Evolutionary conservation across 2,888 invertebrate species (phyloP), one percentile per base, ranked within the genome.

Genomic region (Endomychus coccineus): DNA sequence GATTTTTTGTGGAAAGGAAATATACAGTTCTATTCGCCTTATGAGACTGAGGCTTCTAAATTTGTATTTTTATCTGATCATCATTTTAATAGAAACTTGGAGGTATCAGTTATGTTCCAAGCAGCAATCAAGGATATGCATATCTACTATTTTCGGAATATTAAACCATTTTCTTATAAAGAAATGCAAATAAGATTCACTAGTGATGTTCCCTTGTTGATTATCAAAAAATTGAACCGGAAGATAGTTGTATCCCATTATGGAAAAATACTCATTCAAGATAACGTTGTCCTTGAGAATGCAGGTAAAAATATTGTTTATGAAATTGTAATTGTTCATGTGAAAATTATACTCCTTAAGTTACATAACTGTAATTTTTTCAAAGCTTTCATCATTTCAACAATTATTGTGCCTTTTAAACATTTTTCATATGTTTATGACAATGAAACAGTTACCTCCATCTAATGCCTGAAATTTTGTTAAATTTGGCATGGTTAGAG

Each of bases 161-260:
- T 29, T 5, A 12, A 10, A 4, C 33, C 27, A 7, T 27, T 16
- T 9, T 16, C 30, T 11, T 30, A 30, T 25, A 23, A 39, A 17
- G 17, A 36, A 14, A 4, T 50, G 10, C 16, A 23, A 10, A 27
- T 53, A 2, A 33, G 28, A 27, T 52, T 45, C 23, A 36, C 40
- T 14, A 48, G 40, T 40, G 43, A 45, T 22, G 39, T 40, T 9
- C 45, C 45, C 2, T 39, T 50, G 16, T 40, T 46, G 9, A 30
- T 39, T 7, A 46, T 54, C 19, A 36, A 36, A n/a, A 42, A 42
- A 15, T 40, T 56, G 24, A 30, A 46, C 11, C 37, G 55, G 19
- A 44, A 14, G 4, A 52, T 56, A 30, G 46, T 47, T 37, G 42
- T 56, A n/a, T 54, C 51, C 3, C 52, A 54, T 36, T 55, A 37